phyloP scores from a whole-genome alignment of 1,140 invertebrate genomes.

The Macrostomum lignano region DNA sequence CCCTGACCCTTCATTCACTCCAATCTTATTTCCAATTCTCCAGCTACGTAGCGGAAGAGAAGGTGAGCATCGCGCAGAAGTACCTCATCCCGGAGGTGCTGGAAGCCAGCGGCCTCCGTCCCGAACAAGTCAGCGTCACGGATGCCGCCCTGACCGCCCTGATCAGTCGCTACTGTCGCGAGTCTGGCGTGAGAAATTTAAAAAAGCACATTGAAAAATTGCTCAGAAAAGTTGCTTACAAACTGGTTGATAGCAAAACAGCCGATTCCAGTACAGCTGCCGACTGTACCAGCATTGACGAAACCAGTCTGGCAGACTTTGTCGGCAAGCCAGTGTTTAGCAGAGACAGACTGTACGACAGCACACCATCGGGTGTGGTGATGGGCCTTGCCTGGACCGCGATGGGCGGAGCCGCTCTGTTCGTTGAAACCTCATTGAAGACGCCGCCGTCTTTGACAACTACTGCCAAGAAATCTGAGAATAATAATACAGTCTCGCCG shows the following conservation, averaged over 20 bases:
- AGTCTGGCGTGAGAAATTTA: slow-evolving; percentile 77
- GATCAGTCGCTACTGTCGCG: slow-evolving; percentile 68
- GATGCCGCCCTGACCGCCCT: slow-evolving; percentile 44
- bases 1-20: no score
- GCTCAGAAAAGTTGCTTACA: slow-evolving; percentile 7
- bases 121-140: slow-evolving; percentile 41
- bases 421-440: slow-evolving; percentile 48
- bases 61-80: slow-evolving; percentile 57
- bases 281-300: slow-evolving; percentile 42
- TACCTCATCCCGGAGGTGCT: slow-evolving; percentile 63
- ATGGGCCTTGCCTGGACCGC: slow-evolving; percentile 97
- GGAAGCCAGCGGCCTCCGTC: slow-evolving; percentile 44
- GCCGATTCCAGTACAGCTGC: no score
- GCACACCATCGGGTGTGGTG: slow-evolving; percentile 70
- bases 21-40: no score
- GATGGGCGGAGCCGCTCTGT: slow-evolving; percentile 81
- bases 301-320: slow-evolving; percentile 51
- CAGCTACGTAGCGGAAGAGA: slow-evolving; percentile 92
- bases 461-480: no score
- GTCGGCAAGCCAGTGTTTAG: slow-evolving; percentile 85
- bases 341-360: slow-evolving; percentile 65
- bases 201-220: slow-evolving; percentile 96
- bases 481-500: no score
- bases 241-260: slow-evolving; percentile 51
- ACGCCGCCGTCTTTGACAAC: no score